Base-by-base conservation (phyloP, 35 echinoderm and acorn worm genomes). In the Chiridota heheva region DNA sequence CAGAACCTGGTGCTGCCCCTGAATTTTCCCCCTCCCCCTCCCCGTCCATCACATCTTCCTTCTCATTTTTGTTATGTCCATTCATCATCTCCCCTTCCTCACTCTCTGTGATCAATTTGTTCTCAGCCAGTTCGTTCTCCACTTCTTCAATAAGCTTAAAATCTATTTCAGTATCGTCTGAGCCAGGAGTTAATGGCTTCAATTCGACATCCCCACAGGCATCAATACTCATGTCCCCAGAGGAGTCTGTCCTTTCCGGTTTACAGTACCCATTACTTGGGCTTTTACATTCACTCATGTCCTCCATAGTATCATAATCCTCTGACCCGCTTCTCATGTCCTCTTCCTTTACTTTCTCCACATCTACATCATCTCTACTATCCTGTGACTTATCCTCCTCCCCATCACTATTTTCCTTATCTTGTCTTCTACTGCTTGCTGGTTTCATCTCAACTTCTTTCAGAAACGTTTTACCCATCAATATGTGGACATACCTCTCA, bases 401-500 rank as follows among this genome's bases (percentile, higher is more conserved):
- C 42, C 40, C 40, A 2, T 46, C 63, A 25, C 71, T 48, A 42
- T 73, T 69, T n/a, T 68, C 38, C 55, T 60, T 81, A n/a, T 68
- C 69, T 37, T n/a, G n/a, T n/a, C n/a, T n/a, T n/a, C n/a, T n/a
- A 40, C 67, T 44, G 71, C 41, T 77, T 60, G 58, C 40, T 46
- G 87, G 18, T 17, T 70, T 39, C 8, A 40, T 36, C 38, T 74
- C 45, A 6, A 67, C 46, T 64, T 85, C 75, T 33, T 82, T 81
- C 26, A 88, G 43, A 58, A 60, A 85, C 5, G 42, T 53, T 60
- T 88, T 90, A 12, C 89, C 89, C 20, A 76, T 83, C 43, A 98
- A 66, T 43, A 86, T 76, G 17, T 88, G 40, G 16, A 98, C 82
- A 51, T 98, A 98, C 27, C 89, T 83, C 25, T 87, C 95, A 25